Conservation (phyloP, 2,113 vertebrate species). For the Plotosus lineatus region DNA sequence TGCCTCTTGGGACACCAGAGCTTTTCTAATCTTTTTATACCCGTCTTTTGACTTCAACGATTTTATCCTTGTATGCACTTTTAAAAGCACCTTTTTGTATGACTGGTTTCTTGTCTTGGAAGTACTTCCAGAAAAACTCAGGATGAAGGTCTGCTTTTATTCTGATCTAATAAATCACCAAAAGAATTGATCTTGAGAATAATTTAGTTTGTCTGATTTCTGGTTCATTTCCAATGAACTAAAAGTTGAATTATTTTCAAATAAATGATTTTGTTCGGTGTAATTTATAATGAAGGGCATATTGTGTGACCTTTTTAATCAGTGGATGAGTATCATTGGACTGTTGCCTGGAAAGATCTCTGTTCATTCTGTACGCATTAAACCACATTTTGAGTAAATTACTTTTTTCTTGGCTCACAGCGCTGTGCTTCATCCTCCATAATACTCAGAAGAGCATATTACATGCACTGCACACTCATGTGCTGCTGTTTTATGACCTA, state of each 20-base stretch:
- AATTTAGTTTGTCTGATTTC: background rate
- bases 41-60: background rate
- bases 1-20: background rate
- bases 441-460: background rate
- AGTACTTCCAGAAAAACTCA: background rate
- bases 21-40: constrained; percentile 1
- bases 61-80: constrained; percentile 5
- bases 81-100: background rate
- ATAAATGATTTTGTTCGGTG: background rate
- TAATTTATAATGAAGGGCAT: background rate
- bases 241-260: background rate
- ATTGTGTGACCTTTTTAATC: constrained; percentile 13
- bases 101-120: background rate
- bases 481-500: background rate
- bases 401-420: background rate
- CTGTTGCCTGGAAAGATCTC: background rate
- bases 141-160: constrained; percentile 1
- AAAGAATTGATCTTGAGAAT: background rate
- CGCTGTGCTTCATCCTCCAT: background rate
- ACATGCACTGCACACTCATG: background rate
- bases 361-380: constrained; percentile 15
- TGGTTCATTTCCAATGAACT: background rate
- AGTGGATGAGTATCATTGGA: background rate
- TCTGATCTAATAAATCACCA: background rate
- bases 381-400: constrained; percentile 12